A percentile compares a stretch with the other conserved stretches of the same genome.
Conservation (phyloP, 2,888 invertebrate species). For the Mythimna ferrago region DNA sequence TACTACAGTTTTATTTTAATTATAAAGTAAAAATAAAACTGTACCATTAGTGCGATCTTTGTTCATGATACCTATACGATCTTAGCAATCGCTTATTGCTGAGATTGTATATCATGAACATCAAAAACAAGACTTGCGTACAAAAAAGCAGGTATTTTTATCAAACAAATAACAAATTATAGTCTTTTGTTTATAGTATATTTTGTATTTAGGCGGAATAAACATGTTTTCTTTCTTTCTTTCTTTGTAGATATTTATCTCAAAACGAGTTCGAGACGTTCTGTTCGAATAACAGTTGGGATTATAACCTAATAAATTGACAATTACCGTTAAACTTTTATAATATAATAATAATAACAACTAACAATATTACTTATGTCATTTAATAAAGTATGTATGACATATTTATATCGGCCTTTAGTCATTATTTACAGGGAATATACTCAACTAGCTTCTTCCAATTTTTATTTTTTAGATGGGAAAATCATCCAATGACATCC, state of each 20-base stretch:
- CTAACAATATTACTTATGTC: neutral
- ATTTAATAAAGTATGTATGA: neutral
- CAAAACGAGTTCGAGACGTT: conserved; percentile 4
- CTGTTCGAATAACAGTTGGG: neutral
- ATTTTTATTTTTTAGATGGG: too few relatives aligned
- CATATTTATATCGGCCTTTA: neutral
- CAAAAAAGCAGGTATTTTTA: conserved; percentile 45
- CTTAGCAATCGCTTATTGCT: too few relatives aligned
- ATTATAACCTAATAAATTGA: conserved; percentile 15
- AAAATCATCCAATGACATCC: too few relatives aligned
- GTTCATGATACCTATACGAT: too few relatives aligned
- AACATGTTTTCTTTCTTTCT: too few relatives aligned
- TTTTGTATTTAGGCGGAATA: too few relatives aligned
- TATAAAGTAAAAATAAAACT: conserved; percentile 9
- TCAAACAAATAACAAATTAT: conserved; percentile 44
- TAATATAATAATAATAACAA: neutral
- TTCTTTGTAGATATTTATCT: too few relatives aligned
- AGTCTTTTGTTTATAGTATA: too few relatives aligned
- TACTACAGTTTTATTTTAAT: too few relatives aligned
- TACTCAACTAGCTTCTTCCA: too few relatives aligned
- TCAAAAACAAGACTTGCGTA: conserved; percentile 43
- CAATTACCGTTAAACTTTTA: conserved; percentile 15
- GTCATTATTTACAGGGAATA: too few relatives aligned
- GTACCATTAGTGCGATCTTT: too few relatives aligned
- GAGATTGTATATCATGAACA: conserved; percentile 47